Conservation (phyloP, 1,140 invertebrate species). For the Caenorhabditis remanei region DNA sequence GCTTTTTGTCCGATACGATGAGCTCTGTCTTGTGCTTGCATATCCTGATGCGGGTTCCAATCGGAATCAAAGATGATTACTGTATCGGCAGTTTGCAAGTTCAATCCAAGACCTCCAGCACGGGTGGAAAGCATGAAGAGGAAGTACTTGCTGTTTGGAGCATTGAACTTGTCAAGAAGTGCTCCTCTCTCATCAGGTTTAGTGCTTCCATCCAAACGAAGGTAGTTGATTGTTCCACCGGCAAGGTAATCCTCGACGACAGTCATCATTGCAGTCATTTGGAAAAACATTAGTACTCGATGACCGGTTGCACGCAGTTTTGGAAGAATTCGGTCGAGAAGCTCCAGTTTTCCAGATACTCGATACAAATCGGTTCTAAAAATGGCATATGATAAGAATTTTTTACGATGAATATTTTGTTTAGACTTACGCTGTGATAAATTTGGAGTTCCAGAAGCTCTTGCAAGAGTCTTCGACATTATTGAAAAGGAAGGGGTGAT, state of each 20-base stretch:
- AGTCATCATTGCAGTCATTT: constrained; percentile 99
- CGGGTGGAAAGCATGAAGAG: constrained; percentile 95
- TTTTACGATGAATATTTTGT: neutral
- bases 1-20: constrained; percentile 99
- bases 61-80: constrained; percentile 99
- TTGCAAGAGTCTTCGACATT: constrained; percentile 93
- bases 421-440: constrained; percentile 1
- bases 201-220: constrained; percentile 91
- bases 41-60: constrained; percentile 99
- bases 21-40: constrained; percentile 98
- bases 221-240: constrained; percentile 83
- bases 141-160: constrained; percentile 90
- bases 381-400: neutral
- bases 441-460: constrained; percentile 69
- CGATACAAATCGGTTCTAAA: constrained; percentile 85
- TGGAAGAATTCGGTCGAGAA: constrained; percentile 96
- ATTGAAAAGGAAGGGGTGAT: constrained; percentile 99
- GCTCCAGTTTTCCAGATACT: constrained; percentile 95
- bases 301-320: constrained; percentile 92
- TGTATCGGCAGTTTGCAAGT: constrained; percentile 98
- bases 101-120: constrained; percentile 95
- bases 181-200: constrained; percentile 97
- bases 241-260: constrained; percentile 97
- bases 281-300: constrained; percentile 95
- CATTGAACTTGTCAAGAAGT: constrained; percentile 92